phyloP scores from a whole-genome alignment of 92 coral and sea anemone species.

The Phenganax subtilis region DNA sequence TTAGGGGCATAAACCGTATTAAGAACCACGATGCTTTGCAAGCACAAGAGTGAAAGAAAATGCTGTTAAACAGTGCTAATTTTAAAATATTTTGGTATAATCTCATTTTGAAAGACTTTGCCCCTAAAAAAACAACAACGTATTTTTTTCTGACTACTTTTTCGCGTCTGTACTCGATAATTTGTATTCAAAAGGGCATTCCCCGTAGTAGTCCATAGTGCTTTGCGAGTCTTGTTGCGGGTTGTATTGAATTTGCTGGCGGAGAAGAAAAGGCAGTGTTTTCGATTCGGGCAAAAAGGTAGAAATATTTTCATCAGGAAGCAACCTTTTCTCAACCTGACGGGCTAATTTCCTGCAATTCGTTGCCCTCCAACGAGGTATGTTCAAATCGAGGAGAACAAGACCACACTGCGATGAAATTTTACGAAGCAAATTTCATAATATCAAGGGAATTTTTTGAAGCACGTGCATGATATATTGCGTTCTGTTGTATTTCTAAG shows the following conservation, averaged over 20 bases:
- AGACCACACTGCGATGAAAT: background rate
- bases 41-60: background rate
- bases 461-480: conserved; percentile 14
- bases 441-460: background rate
- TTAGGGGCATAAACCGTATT: background rate
- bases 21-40: conserved; percentile 32
- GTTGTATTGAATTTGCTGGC: conserved; percentile 3
- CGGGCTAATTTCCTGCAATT: conserved; percentile 19
- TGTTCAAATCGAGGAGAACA: background rate
- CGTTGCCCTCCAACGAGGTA: conserved; percentile 12
- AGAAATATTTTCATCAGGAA: background rate
- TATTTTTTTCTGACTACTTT: too few relatives aligned
- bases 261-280: background rate
- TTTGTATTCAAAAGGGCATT: background rate
- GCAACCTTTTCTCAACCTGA: background rate
- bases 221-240: conserved; percentile 36
- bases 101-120: background rate
- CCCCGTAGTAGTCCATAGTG: conserved; percentile 27
- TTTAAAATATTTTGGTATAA: background rate
- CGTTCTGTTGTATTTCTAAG: background rate
- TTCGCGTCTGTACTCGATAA: too few relatives aligned
- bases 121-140: background rate
- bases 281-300: conserved; percentile 9
- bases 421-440: background rate
- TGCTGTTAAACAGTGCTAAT: background rate